Evolutionary conservation across 2,797 vertebrate genomes (phyloP).

Genomic region (Crenuchus spilurus): DNA sequence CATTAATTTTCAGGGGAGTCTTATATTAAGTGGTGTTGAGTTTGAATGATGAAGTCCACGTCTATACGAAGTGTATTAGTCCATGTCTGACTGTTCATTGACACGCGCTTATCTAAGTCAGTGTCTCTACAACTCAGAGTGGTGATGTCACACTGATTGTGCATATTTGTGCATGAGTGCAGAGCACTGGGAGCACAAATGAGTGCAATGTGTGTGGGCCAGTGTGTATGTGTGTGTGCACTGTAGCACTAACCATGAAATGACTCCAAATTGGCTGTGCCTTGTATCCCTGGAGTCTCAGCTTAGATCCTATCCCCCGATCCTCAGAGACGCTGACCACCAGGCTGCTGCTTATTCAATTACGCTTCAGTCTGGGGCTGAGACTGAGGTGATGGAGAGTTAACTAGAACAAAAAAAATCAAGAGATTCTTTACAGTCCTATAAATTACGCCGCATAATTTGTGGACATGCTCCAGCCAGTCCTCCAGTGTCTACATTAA

Average conservation of each 20-base stretch:
- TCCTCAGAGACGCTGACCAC: conserved; percentile 75
- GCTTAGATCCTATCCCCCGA: conserved; percentile 78
- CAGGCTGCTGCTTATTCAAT: conserved; percentile 80
- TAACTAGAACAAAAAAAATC: conserved; percentile 49
- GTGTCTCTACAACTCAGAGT: no score
- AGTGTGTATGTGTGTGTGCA: conserved; percentile 57
- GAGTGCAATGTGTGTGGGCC: conserved; percentile 56
- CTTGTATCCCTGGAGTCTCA: conserved; percentile 73
- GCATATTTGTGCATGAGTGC: not conserved
- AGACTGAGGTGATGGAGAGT: conserved; percentile 52
- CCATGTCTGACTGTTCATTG: not conserved
- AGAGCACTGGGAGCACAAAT: conserved; percentile 58
- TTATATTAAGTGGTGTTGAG: no score
- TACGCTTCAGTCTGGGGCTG: conserved; percentile 53
- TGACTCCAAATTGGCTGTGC: conserved; percentile 78
- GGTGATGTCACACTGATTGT: not conserved
- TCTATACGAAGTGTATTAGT: no score
- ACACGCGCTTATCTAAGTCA: no score
- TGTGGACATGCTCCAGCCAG: conserved; percentile 33
- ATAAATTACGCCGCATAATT: conserved; percentile 36
- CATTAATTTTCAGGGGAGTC: no score
- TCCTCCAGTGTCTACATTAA: conserved; percentile 36
- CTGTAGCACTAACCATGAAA: conserved; percentile 74
- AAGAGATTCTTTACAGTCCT: conserved; percentile 58
- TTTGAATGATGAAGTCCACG: no score